phyloP scores from a whole-genome alignment of 2,113 vertebrate genomes.

The Burhinus oedicnemus region DNA sequence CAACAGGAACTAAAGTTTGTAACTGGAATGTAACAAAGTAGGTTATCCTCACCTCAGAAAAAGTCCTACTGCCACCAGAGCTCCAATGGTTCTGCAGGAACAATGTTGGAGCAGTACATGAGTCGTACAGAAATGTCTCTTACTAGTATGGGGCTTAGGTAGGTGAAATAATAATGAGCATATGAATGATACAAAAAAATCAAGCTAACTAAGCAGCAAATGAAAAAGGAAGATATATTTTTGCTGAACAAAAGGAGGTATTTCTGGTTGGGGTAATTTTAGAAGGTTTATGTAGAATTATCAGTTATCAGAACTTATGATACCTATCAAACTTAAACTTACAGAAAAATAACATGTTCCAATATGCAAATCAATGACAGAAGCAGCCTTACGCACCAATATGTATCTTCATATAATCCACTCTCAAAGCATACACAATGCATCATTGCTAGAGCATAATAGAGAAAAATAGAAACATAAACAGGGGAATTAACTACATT shows the following conservation, averaged over 20 bases:
- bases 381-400: too few relatives aligned
- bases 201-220: neutral
- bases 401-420: too few relatives aligned
- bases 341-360: neutral
- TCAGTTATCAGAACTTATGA: neutral
- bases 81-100: neutral
- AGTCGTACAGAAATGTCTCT: neutral
- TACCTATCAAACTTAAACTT: neutral
- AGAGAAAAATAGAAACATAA: neutral
- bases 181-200: neutral
- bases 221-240: neutral
- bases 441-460: neutral
- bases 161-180: neutral
- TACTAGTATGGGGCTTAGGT: neutral
- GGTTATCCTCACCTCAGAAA: neutral
- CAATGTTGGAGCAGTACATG: neutral
- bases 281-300: neutral
- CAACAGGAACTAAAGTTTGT: neutral
- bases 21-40: neutral
- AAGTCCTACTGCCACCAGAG: neutral
- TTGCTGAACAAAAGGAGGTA: neutral
- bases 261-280: neutral
- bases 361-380: neutral
- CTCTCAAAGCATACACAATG: too few relatives aligned
- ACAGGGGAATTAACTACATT: neutral